Evolutionary conservation across 2,888 invertebrate genomes (phyloP).

Genomic region (Lissocephala sabroskyi): DNA sequence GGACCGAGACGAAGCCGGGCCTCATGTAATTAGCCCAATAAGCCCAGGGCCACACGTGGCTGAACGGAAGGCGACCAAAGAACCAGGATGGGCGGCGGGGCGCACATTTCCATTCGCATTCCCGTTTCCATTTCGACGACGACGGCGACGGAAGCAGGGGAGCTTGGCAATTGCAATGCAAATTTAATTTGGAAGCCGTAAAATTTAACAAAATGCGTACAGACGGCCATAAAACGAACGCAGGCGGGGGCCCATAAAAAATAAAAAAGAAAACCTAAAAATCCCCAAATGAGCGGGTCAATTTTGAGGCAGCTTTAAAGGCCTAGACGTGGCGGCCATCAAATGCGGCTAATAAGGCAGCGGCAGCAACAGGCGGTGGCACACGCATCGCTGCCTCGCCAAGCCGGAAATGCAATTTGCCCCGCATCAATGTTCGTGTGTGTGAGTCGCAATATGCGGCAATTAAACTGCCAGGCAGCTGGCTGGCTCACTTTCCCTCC

Average conservation of each 20-base stretch:
- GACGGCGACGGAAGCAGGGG: no score
- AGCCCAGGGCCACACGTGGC: neutral
- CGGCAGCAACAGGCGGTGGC: neutral
- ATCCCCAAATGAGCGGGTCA: no score
- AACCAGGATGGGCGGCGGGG: no score
- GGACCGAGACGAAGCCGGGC: conserved; percentile 12
- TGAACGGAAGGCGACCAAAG: neutral
- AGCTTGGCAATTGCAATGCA: conserved; percentile 49
- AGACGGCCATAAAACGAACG: conserved; percentile 30
- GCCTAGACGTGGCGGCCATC: no score
- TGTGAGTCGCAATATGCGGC: conserved; percentile 51
- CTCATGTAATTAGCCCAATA: conserved; percentile 4
- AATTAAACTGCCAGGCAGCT: conserved; percentile 40
- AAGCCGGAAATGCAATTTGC: conserved; percentile 64
- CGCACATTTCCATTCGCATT: conserved; percentile 1
- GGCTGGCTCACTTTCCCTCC: neutral
- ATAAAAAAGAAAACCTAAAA: neutral
- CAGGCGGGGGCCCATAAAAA: neutral
- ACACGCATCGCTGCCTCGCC: conserved; percentile 39
- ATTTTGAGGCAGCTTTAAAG: no score
- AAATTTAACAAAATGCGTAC: conserved; percentile 27
- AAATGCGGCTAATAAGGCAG: no score
- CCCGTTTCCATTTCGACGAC: neutral
- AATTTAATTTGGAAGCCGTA: conserved; percentile 52
- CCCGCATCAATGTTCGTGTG: conserved; percentile 15